Evolutionary conservation across 2,888 invertebrate species (phyloP).

Genomic region (Poecilus cupreus): DNA sequence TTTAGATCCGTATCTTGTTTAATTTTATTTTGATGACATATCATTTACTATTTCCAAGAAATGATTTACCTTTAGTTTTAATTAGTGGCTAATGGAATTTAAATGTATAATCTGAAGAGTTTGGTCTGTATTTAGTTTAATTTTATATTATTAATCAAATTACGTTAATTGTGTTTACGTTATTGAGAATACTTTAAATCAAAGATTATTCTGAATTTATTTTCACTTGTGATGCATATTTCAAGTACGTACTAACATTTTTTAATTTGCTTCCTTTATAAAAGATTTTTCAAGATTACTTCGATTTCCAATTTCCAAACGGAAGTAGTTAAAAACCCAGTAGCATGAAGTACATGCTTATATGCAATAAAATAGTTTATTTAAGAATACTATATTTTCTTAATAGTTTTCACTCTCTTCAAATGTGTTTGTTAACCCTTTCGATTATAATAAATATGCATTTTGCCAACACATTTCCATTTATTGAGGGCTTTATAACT

Average conservation of each 20-base stretch:
- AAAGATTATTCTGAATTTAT: neutral
- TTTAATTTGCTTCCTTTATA: neutral
- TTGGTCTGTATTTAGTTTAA: neutral
- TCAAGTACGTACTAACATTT: neutral
- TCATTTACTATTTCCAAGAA: too few species aligned
- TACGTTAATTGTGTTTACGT: neutral
- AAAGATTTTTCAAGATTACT: neutral
- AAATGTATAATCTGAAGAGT: neutral
- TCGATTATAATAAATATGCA: too few species aligned
- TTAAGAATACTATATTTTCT: too few species aligned
- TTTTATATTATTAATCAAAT: neutral
- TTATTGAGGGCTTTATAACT: neutral
- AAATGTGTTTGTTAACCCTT: too few species aligned
- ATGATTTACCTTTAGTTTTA: neutral
- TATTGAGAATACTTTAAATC: neutral
- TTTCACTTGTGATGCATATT: neutral
- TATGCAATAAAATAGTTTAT: too few species aligned
- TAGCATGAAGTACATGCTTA: too few species aligned
- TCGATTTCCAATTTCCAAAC: neutral
- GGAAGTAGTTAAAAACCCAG: too few species aligned
- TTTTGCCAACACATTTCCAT: neutral
- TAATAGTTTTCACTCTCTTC: too few species aligned
- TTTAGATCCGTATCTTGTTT: neutral
- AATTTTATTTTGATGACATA: neutral
- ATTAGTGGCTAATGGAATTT: neutral